Conservation (phyloP, 2,888 invertebrate genomes). For the Branchellion lobata region DNA sequence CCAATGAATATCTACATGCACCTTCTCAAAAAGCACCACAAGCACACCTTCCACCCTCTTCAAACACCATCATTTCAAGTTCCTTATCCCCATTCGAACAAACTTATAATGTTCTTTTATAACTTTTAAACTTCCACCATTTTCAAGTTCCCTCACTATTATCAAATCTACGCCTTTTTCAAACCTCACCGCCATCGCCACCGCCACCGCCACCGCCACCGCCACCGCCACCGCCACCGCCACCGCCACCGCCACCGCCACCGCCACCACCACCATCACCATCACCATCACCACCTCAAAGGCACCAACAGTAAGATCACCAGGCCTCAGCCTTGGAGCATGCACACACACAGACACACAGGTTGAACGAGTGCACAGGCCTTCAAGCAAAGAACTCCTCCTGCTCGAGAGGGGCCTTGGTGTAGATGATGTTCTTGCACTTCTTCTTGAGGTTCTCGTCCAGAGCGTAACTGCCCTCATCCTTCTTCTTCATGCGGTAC, state of each 20-base stretch:
- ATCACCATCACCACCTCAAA: neutral
- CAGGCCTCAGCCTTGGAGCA: no score
- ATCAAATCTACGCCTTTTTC: neutral
- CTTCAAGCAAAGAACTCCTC: conserved; percentile 41
- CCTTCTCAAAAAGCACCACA: no score
- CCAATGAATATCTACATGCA: no score
- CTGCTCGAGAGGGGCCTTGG: conserved; percentile 28
- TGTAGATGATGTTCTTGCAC: conserved; percentile 39
- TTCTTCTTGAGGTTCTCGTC: conserved; percentile 41
- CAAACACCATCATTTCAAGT: no score
- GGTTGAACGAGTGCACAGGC: no score
- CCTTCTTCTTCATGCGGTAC: conserved; percentile 39
- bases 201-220: neutral
- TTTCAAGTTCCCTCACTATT: no score
- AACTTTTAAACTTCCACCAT: no score
- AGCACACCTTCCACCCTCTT: no score
- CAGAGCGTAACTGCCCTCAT: conserved; percentile 40
- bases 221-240: neutral
- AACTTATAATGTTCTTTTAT: no score
- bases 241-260: neutral
- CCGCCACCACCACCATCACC: neutral
- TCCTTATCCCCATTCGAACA: no score
- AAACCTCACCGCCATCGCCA: neutral
- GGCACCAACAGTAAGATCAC: no score
- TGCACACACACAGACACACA: neutral